Conservation (phyloP, 2,113 vertebrate genomes). For the Poeciliopsis retropinna region DNA sequence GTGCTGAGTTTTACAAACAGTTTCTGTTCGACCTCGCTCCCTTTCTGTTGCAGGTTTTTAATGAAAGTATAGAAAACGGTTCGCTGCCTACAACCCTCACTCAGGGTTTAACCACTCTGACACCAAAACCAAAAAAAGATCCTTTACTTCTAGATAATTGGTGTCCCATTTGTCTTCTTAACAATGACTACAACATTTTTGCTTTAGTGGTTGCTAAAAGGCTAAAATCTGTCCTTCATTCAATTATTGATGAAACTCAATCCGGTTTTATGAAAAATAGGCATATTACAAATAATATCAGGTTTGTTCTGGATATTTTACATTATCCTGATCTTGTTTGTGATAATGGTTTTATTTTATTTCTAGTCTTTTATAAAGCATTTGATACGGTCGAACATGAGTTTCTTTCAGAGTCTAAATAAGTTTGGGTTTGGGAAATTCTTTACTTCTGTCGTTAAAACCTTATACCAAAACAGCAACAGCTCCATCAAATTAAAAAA, state of each 20-base stretch:
- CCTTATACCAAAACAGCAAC: neutral
- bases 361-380: no score
- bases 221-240: no score
- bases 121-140: neutral
- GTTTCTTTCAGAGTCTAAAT: neutral
- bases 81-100: neutral
- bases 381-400: neutral
- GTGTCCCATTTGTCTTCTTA: neutral
- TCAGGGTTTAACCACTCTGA: neutral
- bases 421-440: neutral
- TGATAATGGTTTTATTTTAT: no score
- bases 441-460: neutral
- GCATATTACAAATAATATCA: no score
- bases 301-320: no score
- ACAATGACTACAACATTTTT: no score
- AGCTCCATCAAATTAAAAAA: no score
- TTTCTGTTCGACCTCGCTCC: neutral
- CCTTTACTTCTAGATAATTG: neutral
- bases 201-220: no score
- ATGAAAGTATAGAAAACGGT: neutral
- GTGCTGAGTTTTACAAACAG: neutral
- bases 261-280: no score
- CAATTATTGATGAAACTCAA: no score
- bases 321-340: no score
- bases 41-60: neutral